Percentiles rank a stretch among this genome's conserved stretches.
These are phyloP conservation scores for Xenopus laevis DNA, from an alignment of 2,113 vertebrate genomes.

Conservation along the genomic window DNA sequence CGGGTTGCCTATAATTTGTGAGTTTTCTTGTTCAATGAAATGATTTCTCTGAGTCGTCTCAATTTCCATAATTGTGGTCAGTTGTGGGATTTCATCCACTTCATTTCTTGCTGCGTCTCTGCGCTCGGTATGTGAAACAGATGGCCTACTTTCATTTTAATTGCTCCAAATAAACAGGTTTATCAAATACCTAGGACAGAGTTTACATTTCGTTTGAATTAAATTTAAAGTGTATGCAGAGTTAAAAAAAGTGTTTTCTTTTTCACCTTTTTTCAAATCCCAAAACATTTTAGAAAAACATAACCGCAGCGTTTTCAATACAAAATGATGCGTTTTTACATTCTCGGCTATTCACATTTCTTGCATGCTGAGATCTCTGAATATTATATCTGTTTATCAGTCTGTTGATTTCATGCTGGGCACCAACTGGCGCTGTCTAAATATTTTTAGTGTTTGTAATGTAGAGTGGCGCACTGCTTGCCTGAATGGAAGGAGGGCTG, in stretches of 20 bases:
- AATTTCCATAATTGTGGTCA: slow-evolving; percentile 7
- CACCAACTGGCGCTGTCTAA: slow-evolving; percentile 39
- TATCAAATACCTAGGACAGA: not conserved
- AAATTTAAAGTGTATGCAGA: not conserved
- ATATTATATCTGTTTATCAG: slow-evolving; percentile 43
- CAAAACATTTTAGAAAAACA: too few species aligned
- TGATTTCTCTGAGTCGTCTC: not conserved
- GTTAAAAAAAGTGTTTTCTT: not conserved
- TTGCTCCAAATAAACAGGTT: not conserved
- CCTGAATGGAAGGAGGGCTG: slow-evolving; percentile 6
- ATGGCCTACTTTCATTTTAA: not conserved
- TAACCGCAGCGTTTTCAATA: not conserved
- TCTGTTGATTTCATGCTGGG: slow-evolving; percentile 30
- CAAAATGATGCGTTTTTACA: not conserved
- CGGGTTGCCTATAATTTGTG: slow-evolving; percentile 15
- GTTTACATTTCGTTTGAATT: not conserved
- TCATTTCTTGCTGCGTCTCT: not conserved
- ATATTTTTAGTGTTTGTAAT: slow-evolving; percentile 37
- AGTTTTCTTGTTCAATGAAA: slow-evolving; percentile 25
- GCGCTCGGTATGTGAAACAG: not conserved
- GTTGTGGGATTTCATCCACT: slow-evolving; percentile 3
- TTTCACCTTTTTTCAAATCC: too few species aligned
- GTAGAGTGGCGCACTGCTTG: slow-evolving; percentile 20
- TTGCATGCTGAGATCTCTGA: slow-evolving; percentile 28
- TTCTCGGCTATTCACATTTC: not conserved